phyloP scores from a whole-genome alignment of 2,888 invertebrate species.

The Sminthurinus aureus region DNA sequence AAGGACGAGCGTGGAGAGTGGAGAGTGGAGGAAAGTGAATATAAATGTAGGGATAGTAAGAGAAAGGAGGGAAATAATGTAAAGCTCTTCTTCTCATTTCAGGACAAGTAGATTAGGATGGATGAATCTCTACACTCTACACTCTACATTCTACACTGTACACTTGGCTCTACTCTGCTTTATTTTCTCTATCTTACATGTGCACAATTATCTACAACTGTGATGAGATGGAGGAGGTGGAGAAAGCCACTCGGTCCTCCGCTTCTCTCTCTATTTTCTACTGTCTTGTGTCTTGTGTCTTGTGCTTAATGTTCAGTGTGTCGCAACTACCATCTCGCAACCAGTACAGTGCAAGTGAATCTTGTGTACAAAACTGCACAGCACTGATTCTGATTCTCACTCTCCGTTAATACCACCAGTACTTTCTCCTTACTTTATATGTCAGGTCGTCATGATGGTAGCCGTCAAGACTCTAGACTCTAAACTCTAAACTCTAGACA shows the following conservation, averaged over 20 bases:
- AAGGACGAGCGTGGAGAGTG: no score
- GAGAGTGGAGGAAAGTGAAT: neutral
- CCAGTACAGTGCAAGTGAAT: slow-evolving; percentile 21
- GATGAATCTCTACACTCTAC: slow-evolving; percentile 18
- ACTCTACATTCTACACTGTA: no score
- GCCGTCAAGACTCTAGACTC: neutral
- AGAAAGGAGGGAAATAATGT: neutral
- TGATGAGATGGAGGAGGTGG: no score
- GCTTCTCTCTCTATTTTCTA: no score
- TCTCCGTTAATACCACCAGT: neutral
- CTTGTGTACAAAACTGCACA: neutral
- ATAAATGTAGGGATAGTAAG: neutral
- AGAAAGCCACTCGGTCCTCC: no score
- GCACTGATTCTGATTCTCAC: neutral
- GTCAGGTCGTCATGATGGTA: slow-evolving; percentile 8
- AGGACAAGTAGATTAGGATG: slow-evolving; percentile 23
- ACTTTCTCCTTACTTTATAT: neutral
- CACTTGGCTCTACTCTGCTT: no score
- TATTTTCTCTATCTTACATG: no score
- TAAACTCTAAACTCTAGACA: neutral
- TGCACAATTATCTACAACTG: no score
- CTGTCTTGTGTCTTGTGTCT: no score
- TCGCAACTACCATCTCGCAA: slow-evolving; percentile 16
- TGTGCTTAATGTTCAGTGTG: no score
- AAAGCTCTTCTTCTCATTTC: slow-evolving; percentile 14